phyloP scores from a whole-genome alignment of 2,113 vertebrate species.

The Sarotherodon lohbergeri region DNA sequence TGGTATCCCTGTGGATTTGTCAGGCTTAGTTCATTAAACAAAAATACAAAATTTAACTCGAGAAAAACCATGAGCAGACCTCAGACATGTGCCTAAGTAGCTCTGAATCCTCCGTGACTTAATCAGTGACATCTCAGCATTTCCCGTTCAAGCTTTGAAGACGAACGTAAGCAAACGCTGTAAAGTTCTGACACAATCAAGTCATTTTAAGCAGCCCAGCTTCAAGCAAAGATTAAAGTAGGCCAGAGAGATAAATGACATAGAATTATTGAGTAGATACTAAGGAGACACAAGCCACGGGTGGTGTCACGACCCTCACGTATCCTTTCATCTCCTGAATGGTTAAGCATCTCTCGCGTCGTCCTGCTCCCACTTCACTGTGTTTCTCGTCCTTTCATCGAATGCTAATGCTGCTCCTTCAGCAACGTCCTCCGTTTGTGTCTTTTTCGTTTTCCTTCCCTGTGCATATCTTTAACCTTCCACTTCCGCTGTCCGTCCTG shows the following conservation, averaged over 20 bases:
- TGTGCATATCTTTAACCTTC: not conserved
- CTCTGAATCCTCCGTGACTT: not conserved
- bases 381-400: not conserved
- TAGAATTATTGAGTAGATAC: conserved; percentile 41
- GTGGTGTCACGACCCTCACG: conserved; percentile 11
- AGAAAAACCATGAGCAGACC: not conserved
- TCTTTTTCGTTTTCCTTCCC: not conserved
- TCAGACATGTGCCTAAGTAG: not conserved
- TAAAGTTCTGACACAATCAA: not conserved
- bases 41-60: not conserved
- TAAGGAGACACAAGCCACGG: not conserved
- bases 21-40: not conserved
- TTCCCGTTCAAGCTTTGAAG: not conserved
- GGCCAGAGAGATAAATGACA: conserved; percentile 27
- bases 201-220: not conserved
- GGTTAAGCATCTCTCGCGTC: conserved; percentile 10
- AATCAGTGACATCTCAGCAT: not conserved
- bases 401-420: not conserved
- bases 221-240: not conserved
- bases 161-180: not conserved
- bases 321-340: conserved; percentile 46
- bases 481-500: not conserved
- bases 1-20: not conserved
- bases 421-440: not conserved
- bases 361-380: not conserved